phyloP scores from a whole-genome alignment of 1,140 invertebrate genomes.

The Metopolophium dirhodum region DNA sequence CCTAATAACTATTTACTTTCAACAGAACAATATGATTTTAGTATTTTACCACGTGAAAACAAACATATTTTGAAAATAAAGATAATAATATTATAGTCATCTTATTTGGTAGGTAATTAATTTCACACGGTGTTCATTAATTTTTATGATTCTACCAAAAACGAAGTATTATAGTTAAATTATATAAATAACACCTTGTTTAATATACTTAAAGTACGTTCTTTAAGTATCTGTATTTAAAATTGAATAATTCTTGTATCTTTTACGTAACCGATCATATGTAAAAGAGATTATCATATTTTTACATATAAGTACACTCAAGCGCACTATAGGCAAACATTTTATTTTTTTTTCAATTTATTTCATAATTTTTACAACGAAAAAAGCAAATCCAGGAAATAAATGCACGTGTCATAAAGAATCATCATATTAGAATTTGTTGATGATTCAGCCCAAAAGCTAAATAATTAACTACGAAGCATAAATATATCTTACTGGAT shows the following conservation, averaged over 20 bases:
- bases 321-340: too few relatives aligned
- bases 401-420: too few relatives aligned
- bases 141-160: neutral
- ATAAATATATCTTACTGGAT: too few relatives aligned
- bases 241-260: neutral
- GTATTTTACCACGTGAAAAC: neutral
- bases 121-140: neutral
- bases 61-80: neutral
- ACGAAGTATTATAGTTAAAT: neutral
- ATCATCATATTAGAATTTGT: too few relatives aligned
- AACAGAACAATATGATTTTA: neutral
- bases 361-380: too few relatives aligned
- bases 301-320: too few relatives aligned
- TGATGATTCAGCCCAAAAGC: too few relatives aligned
- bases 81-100: neutral
- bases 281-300: too few relatives aligned
- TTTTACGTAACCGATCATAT: too few relatives aligned
- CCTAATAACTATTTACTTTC: conserved; percentile 13
- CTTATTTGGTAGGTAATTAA: neutral
- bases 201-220: neutral
- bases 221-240: neutral
- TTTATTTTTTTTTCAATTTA: too few relatives aligned
- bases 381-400: too few relatives aligned
- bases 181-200: neutral
- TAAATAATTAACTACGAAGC: too few relatives aligned